phyloP scores from a whole-genome alignment of 2,113 vertebrate genomes.

The Nothoprocta perdicaria region DNA sequence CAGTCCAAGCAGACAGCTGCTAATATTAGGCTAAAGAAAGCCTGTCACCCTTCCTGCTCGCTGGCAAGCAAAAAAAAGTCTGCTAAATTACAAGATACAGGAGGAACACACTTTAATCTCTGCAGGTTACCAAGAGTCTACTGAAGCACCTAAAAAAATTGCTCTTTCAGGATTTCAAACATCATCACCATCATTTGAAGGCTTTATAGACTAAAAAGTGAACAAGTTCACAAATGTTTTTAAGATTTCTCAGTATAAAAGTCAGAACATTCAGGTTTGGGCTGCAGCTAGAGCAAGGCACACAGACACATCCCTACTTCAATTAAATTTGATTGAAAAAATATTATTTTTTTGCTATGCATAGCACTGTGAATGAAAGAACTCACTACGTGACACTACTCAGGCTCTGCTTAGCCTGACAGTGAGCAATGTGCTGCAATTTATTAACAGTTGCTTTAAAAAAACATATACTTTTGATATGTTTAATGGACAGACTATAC shows the following conservation, averaged over 20 bases:
- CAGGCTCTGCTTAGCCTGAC: background rate
- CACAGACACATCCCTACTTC: background rate
- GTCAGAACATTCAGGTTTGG: background rate
- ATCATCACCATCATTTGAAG: background rate
- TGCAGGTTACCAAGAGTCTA: background rate
- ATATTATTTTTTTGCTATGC: background rate
- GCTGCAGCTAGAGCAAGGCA: background rate
- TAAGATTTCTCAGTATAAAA: background rate
- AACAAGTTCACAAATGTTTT: background rate
- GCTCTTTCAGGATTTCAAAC: background rate
- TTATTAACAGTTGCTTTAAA: background rate
- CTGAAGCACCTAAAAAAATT: background rate
- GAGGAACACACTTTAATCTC: fast-evolving
- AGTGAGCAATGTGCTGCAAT: background rate
- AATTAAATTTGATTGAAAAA: background rate
- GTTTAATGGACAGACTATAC: background rate
- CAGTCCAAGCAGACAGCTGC: background rate
- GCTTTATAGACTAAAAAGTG: background rate
- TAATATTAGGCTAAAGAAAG: background rate
- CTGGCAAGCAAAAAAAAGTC: background rate
- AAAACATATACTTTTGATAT: background rate
- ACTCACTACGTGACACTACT: background rate
- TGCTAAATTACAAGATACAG: background rate
- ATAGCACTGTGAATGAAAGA: background rate
- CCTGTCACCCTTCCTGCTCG: background rate